phyloP scores from a whole-genome alignment of 2,888 invertebrate genomes.

The Dicyrtomina minuta region DNA sequence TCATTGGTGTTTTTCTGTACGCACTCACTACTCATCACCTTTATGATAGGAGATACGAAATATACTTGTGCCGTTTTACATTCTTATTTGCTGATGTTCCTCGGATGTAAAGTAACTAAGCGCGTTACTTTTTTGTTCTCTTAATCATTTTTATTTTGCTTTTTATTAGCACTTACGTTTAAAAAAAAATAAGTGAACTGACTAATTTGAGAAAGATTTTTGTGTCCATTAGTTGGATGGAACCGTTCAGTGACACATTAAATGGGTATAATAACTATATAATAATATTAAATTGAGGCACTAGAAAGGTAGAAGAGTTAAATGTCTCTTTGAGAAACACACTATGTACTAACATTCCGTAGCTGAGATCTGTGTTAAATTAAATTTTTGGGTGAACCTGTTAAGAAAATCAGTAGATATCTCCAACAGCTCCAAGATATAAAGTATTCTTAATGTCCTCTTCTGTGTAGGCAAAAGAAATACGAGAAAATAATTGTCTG shows the following conservation, averaged over 20 bases:
- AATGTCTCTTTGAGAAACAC: background rate
- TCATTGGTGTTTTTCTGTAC: slow-evolving; percentile 10
- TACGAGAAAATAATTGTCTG: background rate
- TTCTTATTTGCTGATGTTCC: slow-evolving; percentile 17
- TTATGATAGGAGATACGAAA: background rate
- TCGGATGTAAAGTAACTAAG: slow-evolving; percentile 5
- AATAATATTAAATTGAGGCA: background rate
- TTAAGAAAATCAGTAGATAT: slow-evolving; percentile 1
- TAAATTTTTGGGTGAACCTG: background rate
- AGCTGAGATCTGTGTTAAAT: slow-evolving; percentile 12
- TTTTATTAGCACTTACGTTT: background rate
- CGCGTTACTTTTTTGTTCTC: background rate
- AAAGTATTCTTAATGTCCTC: background rate
- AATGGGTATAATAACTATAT: background rate
- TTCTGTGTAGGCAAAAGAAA: background rate
- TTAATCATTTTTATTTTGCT: slow-evolving; percentile 9
- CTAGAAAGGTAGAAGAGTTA: background rate
- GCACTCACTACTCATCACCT: slow-evolving; percentile 6
- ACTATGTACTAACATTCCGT: slow-evolving; percentile 14
- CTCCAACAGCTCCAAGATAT: background rate
- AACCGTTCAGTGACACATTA: background rate
- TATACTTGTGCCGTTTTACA: slow-evolving; percentile 7
- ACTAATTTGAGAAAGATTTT: no score
- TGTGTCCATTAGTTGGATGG: background rate
- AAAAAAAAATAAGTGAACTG: background rate